Evolutionary conservation across 2,888 invertebrate genomes (phyloP).

Genomic region (Spodoptera picta): DNA sequence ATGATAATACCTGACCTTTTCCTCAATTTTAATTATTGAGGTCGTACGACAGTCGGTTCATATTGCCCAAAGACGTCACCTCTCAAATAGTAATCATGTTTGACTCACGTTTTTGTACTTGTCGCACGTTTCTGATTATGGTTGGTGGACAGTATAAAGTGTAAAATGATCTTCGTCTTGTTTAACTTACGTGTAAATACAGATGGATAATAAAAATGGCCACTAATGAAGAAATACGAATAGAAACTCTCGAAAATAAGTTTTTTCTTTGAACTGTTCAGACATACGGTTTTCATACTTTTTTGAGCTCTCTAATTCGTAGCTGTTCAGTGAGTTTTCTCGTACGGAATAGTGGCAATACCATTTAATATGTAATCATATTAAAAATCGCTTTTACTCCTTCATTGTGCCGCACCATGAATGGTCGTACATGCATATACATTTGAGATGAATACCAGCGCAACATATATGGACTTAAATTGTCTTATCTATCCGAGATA

Average conservation of each 20-base stretch:
- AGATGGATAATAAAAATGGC: no score
- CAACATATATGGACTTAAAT: slow-evolving; percentile 67
- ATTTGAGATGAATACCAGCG: slow-evolving; percentile 64
- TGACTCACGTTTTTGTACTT: slow-evolving; percentile 61
- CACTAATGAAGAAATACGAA: no score
- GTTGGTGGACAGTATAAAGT: slow-evolving; percentile 12
- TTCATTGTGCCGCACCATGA: slow-evolving; percentile 55
- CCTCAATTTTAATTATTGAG: slow-evolving; percentile 48
- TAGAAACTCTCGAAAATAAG: no score
- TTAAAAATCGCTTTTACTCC: slow-evolving; percentile 16
- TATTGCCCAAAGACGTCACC: slow-evolving; percentile 62
- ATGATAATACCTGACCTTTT: slow-evolving; percentile 45
- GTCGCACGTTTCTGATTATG: slow-evolving; percentile 43
- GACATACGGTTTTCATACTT: no score
- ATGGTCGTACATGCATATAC: slow-evolving; percentile 63
- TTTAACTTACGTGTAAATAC: background rate
- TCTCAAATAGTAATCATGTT: slow-evolving; percentile 61
- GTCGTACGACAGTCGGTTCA: slow-evolving; percentile 51
- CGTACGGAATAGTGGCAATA: no score
- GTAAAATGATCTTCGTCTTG: background rate
- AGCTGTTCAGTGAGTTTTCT: no score
- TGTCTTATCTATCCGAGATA: slow-evolving; percentile 43
- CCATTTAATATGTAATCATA: background rate
- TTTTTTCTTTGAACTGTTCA: no score
- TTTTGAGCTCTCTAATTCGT: no score